phyloP scores from a whole-genome alignment of 2,797 vertebrate species.

The Platalea minor region DNA sequence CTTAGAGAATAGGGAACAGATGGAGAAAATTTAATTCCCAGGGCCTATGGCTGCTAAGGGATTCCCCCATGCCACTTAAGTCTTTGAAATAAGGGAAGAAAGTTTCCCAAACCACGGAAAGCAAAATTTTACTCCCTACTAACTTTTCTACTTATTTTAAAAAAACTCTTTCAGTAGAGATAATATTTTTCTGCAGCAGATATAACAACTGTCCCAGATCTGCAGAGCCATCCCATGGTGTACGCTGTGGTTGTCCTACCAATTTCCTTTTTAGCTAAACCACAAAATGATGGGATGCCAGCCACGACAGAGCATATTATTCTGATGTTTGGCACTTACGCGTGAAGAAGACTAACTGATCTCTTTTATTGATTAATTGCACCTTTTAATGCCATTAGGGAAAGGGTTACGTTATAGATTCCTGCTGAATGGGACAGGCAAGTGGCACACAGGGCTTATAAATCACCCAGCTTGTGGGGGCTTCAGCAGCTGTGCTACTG shows the following conservation, averaged over 20 bases:
- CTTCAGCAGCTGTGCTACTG: not conserved
- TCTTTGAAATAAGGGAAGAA: conserved; percentile 72
- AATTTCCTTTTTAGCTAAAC: conserved; percentile 67
- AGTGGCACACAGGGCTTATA: conserved; percentile 44
- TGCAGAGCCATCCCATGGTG: not conserved
- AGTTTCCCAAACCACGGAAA: conserved; percentile 56
- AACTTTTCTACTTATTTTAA: conserved; percentile 55
- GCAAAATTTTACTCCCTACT: conserved; percentile 53
- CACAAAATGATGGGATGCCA: conserved; percentile 56
- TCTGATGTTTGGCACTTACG: not conserved
- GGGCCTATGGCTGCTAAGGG: conserved; percentile 65
- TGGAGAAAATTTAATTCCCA: conserved; percentile 74
- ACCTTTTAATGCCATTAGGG: conserved; percentile 1
- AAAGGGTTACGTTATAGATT: conserved; percentile 34
- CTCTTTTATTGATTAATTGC: conserved; percentile 42
- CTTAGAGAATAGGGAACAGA: conserved; percentile 69
- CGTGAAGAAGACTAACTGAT: conserved; percentile 61
- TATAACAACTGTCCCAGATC: conserved; percentile 27
- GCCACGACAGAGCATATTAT: conserved; percentile 34
- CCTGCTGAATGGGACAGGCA: conserved; percentile 1
- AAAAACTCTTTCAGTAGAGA: conserved; percentile 51
- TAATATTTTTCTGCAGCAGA: conserved; percentile 49
- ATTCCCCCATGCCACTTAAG: conserved; percentile 62
- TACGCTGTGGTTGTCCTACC: conserved; percentile 11
- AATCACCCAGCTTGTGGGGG: not conserved